Conservation (phyloP, 2,888 invertebrate species). For the Odontocerum albicorne region DNA sequence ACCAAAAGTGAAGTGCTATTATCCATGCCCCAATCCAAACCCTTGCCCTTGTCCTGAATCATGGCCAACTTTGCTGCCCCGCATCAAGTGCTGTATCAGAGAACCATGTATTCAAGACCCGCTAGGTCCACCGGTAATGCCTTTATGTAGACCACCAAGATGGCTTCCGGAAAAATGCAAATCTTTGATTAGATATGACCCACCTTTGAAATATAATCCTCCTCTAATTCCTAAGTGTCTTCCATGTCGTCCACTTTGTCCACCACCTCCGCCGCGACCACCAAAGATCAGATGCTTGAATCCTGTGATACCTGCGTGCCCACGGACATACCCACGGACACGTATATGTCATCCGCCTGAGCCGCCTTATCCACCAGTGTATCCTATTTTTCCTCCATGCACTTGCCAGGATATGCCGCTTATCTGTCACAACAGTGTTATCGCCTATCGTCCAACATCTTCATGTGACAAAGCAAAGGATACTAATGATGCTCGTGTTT, state of each 20-base stretch:
- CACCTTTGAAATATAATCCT: constrained; percentile 5
- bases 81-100: neutral
- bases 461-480: constrained; percentile 12
- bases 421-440: constrained; percentile 13
- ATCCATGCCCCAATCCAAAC: constrained; percentile 45
- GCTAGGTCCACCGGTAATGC: constrained; percentile 1
- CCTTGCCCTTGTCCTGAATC: constrained; percentile 47
- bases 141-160: constrained; percentile 1
- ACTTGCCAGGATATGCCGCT: constrained; percentile 7
- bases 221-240: constrained; percentile 13
- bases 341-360: constrained; percentile 3
- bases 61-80: constrained; percentile 41
- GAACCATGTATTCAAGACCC: neutral
- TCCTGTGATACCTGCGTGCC: constrained; percentile 12
- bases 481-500: constrained; percentile 1
- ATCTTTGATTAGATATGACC: neutral
- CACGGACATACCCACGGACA: neutral
- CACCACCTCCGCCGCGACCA: neutral
- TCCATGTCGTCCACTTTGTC: neutral
- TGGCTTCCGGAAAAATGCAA: constrained; percentile 7
- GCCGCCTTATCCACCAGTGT: constrained; percentile 14
- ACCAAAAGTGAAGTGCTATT: constrained; percentile 43
- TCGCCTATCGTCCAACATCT: constrained; percentile 5
- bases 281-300: constrained; percentile 7
- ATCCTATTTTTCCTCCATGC: constrained; percentile 19